Base-by-base conservation (phyloP, 1,140 invertebrate genomes). In the Drosophila obscura region DNA sequence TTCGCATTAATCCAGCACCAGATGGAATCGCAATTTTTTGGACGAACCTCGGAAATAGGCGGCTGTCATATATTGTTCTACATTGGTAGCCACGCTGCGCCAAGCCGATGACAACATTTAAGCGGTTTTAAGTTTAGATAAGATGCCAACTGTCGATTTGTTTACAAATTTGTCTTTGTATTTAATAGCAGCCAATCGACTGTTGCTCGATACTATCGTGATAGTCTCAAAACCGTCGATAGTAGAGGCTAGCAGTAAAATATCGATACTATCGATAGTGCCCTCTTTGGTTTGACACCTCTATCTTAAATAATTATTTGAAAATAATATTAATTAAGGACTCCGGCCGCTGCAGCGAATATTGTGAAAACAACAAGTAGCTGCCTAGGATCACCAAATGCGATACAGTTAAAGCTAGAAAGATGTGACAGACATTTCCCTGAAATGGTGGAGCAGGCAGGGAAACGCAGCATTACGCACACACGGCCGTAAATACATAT, bases 41-140 rank as follows among this genome's bases (percentile, higher is more conserved):
- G 83, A 88, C 79, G 67, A 88, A 88, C 83, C 83, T 88, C 83
- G 83, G 60, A 89, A 88, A n/a, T 88, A 88, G 44, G 73, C 73
- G 15, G 83, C 69, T 41, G 83, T 80, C 45, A 89, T n/a, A n/a
- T n/a, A 60, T 35, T 82, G 76, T 50, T 87, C 83, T 49, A 88
- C 41, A 24, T 57, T 44, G 45, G 26, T 84, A 22, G 71, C 66
- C 11, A 83, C 62, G 44, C 68, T 77, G 46, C 62, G 77, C 82
- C 82, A 87, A 3, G 66, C 64, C 45, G 75, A 79, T 63, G 83
- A 73, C 16, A 83, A 67, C 84, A 83, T 82, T 66, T 57, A 76
- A 8, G 59, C 48, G 51, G 60, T 22, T 62, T 6, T 31, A 59
- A 51, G 26, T 60, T 56, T 48, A 22, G 5, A 8, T 62, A 35